A percentile compares a stretch with the other conserved stretches of the same genome.
phyloP scores from a whole-genome alignment of 2,888 invertebrate species.

The Luperina testacea region DNA sequence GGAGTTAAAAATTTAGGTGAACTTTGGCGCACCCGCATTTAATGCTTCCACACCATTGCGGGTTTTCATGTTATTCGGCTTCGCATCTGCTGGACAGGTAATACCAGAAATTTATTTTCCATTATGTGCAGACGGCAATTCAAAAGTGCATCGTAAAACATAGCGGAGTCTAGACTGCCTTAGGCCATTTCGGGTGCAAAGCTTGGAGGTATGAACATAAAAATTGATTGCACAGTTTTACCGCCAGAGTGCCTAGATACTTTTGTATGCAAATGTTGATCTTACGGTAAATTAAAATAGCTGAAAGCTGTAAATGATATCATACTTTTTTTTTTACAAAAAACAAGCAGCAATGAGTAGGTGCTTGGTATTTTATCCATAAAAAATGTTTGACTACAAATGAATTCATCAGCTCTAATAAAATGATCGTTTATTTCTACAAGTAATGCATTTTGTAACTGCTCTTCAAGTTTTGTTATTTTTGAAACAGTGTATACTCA shows the following conservation, averaged over 20 bases:
- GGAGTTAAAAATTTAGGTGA: too few relatives aligned
- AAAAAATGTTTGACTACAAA: background rate
- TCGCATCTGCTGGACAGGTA: slow-evolving; percentile 41
- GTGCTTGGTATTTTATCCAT: background rate
- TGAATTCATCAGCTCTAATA: background rate
- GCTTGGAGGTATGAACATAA: slow-evolving; percentile 35
- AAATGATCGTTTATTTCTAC: background rate
- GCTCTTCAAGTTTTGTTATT: background rate
- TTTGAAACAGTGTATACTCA: background rate
- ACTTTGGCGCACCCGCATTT: too few relatives aligned
- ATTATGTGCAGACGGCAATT: slow-evolving; percentile 30
- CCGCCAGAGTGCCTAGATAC: background rate
- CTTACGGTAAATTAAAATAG: background rate
- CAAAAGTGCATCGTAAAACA: slow-evolving; percentile 50
- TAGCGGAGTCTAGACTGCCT: slow-evolving; percentile 42
- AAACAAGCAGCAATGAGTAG: background rate
- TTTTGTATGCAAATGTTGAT: slow-evolving; percentile 30
- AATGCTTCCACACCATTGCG: slow-evolving; percentile 20
- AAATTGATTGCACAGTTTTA: slow-evolving; percentile 31
- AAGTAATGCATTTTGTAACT: background rate
- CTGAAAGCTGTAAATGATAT: background rate
- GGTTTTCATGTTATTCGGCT: slow-evolving; percentile 27
- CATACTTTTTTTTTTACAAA: background rate
- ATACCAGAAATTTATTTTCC: slow-evolving; percentile 3
- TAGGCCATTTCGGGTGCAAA: slow-evolving; percentile 44